Percentiles rank a stretch among this genome's conserved stretches.
These are phyloP conservation scores for Podiceps cristatus DNA, from an alignment of 2,113 vertebrate genomes.

Conservation along the genomic window DNA sequence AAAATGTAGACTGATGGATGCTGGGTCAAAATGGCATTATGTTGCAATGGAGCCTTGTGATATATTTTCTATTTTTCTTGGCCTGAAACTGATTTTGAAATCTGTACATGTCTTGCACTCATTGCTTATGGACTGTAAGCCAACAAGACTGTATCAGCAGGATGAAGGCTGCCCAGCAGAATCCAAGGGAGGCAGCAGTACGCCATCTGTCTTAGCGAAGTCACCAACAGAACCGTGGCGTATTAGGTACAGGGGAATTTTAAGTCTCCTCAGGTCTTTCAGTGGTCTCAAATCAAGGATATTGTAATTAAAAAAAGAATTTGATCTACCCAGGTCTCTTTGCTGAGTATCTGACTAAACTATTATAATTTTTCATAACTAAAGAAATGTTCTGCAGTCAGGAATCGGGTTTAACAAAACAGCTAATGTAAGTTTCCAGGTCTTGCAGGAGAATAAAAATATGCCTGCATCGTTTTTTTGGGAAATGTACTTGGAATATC, in stretches of 20 bases:
- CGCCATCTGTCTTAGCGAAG: slow-evolving; percentile 3
- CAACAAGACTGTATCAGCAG: background rate
- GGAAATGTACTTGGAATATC: background rate
- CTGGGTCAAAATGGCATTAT: background rate
- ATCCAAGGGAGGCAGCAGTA: background rate
- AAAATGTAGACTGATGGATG: background rate
- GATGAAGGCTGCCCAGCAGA: background rate
- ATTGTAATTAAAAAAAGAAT: background rate
- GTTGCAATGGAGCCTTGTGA: background rate
- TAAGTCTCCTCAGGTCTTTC: background rate
- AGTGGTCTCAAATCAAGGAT: background rate
- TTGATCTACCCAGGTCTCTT: background rate
- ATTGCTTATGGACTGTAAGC: background rate
- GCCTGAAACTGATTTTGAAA: background rate
- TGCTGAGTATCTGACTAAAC: background rate
- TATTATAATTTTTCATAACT: background rate
- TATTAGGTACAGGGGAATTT: background rate
- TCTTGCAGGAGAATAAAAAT: background rate
- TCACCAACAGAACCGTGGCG: background rate
- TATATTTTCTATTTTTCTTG: background rate
- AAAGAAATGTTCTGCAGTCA: background rate
- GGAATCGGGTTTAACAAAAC: background rate
- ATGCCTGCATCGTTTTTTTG: background rate
- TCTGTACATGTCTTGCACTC: background rate
- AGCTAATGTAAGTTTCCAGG: background rate